These are phyloP conservation scores for Siniperca chuatsi DNA, from an alignment of 2,113 vertebrate genomes.

Conservation along the genomic window DNA sequence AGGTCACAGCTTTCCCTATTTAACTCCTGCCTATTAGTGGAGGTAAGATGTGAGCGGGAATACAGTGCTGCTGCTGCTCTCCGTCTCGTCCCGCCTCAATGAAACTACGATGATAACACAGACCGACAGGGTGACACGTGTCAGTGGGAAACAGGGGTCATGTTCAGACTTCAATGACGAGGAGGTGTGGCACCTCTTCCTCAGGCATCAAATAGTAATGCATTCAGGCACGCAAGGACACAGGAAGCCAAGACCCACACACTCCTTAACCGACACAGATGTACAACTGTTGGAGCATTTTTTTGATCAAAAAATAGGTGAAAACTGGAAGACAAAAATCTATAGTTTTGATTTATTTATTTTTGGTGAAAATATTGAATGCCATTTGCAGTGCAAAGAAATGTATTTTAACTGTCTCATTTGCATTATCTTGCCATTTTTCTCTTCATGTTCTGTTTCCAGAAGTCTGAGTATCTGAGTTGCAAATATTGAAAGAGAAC, in stretches of 20 bases:
- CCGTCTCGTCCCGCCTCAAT: constrained; percentile 7
- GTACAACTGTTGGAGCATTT: no score
- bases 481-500: background rate
- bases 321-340: background rate
- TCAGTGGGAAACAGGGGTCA: constrained; percentile 25
- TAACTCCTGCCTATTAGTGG: constrained; percentile 67
- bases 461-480: background rate
- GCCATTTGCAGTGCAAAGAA: background rate
- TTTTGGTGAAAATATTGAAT: background rate
- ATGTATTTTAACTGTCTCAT: background rate
- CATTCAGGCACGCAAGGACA: constrained; percentile 20
- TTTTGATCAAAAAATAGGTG: background rate
- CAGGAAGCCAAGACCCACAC: background rate
- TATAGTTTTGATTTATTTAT: background rate
- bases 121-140: constrained; percentile 35
- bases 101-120: constrained; percentile 16
- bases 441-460: background rate
- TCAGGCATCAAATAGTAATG: constrained; percentile 30
- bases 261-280: constrained; percentile 1
- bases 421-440: background rate
- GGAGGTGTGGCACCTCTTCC: constrained; percentile 37
- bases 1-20: constrained; percentile 67
- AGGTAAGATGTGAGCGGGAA: constrained; percentile 25
- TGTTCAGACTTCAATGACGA: constrained; percentile 30
- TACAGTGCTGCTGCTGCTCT: constrained; percentile 31